Base-by-base conservation (phyloP, 2,113 vertebrate species). In the Circaetus gallicus region DNA sequence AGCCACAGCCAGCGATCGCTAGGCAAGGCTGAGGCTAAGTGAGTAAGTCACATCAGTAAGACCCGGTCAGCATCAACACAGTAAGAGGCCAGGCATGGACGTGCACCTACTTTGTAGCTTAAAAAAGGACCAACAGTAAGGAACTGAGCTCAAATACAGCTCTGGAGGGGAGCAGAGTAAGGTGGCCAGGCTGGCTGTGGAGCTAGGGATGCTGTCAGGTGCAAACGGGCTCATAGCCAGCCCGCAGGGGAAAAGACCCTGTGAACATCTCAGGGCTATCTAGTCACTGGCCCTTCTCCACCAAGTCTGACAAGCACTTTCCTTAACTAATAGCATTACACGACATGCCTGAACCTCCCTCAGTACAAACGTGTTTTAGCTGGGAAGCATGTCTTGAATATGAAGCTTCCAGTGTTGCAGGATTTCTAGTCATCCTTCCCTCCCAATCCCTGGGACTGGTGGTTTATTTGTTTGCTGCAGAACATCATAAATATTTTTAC, bases 401-500 rank as follows among this genome's bases (percentile, higher is more conserved):
- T 0, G 1, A 55, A 61, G 45, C 63, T 89, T 34, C 16, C 63
- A 59, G 5, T 1, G 7, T 10, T 31, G 24, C 52, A 16, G n/a
- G 69, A 43, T 11, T 34, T 29, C n/a, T 10, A 22, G 19, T 7
- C 47, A 18, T 16, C 38, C 24, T 49, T 42, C 58, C 21, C 20
- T 62, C n/a, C 2, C 36, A 11, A 2, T 6, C 36, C 38, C 53
- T 4, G 2, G 4, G 3, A 63, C 11, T 0, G 0, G 20, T 31
- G 45, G 9, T 49, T 94, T 71, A 12, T 86, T 87, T 76, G 32
- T 62, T 81, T 53, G 16, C 56, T 66, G 61, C 69, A 59, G 50
- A 59, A 31, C 32, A 50, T 16, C 29, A 58, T 34, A 32, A 59
- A 56, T 24, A 72, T n/a, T 52, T 59, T 81, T 26, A 62, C 20